Evolutionary conservation across 2,888 invertebrate genomes (phyloP).

Genomic region (Drosophila borborema): DNA sequence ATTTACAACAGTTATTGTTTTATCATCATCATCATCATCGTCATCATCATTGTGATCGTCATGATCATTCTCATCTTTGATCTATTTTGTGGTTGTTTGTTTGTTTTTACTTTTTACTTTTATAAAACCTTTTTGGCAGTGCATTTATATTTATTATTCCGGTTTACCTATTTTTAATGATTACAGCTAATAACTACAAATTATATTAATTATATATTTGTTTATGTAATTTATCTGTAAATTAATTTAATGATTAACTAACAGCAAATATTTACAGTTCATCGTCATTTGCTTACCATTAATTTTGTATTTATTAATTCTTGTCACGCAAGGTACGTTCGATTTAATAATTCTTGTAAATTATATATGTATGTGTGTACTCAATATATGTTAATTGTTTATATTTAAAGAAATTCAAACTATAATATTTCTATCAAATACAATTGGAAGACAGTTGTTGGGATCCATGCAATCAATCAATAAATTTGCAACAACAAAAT

Average conservation of each 20-base stretch:
- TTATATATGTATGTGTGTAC: slow-evolving; percentile 30
- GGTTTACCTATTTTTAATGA: slow-evolving; percentile 68
- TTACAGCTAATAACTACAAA: slow-evolving; percentile 72
- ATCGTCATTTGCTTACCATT: slow-evolving; percentile 40
- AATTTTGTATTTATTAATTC: slow-evolving; percentile 38
- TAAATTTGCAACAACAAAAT: slow-evolving; percentile 29
- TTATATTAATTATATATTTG: slow-evolving; percentile 44
- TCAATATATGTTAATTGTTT: slow-evolving; percentile 27
- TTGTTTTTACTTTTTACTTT: slow-evolving; percentile 11
- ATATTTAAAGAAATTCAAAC: slow-evolving; percentile 53
- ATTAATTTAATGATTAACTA: slow-evolving; percentile 72
- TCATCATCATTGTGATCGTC: slow-evolving; percentile 8
- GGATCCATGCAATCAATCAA: slow-evolving; percentile 65
- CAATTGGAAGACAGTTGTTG: slow-evolving; percentile 80
- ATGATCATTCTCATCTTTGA: slow-evolving; percentile 36
- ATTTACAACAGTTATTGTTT: slow-evolving; percentile 74
- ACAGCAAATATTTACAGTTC: slow-evolving; percentile 78
- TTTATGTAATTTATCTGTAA: slow-evolving; percentile 49
- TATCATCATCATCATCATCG: slow-evolving; percentile 11
- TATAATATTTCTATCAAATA: slow-evolving; percentile 62
- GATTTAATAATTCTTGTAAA: slow-evolving; percentile 63
- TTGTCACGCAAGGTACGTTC: slow-evolving; percentile 79
- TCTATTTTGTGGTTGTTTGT: slow-evolving; percentile 49
- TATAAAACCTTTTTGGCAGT: slow-evolving; percentile 84
- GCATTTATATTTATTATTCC: slow-evolving; percentile 81